Evolutionary conservation across 1,140 invertebrate genomes (phyloP).

Genomic region (Drosophila parabipectinata): DNA sequence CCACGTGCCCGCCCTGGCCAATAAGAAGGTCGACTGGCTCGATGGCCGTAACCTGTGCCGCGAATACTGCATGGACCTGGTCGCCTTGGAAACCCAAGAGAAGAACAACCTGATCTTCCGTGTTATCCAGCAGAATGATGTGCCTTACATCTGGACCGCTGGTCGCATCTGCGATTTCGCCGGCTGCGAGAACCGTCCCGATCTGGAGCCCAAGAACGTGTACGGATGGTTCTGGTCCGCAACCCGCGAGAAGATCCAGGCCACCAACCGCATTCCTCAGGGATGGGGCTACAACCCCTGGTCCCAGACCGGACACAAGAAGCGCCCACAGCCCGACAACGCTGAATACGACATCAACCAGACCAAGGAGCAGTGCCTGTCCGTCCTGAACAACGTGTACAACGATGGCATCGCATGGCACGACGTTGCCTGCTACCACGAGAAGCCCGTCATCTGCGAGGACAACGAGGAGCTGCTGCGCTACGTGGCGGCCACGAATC

Average conservation of each 20-base stretch:
- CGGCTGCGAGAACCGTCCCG: slow-evolving; percentile 93
- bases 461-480: slow-evolving; percentile 93
- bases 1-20: slow-evolving; percentile 90
- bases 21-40: slow-evolving; percentile 94
- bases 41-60: slow-evolving; percentile 95
- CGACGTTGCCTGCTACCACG: slow-evolving; percentile 96
- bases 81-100: slow-evolving; percentile 94
- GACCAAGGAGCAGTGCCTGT: slow-evolving; percentile 93
- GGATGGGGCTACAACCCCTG: slow-evolving; percentile 91
- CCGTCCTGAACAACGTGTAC: slow-evolving; percentile 95
- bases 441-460: slow-evolving; percentile 95
- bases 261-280: slow-evolving; percentile 89
- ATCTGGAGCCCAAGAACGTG: slow-evolving; percentile 93
- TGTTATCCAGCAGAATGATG: slow-evolving; percentile 93
- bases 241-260: slow-evolving; percentile 93
- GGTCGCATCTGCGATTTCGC: slow-evolving; percentile 96
- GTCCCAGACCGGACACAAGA: slow-evolving; percentile 95
- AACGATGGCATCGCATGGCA: slow-evolving; percentile 96
- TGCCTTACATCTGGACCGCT: slow-evolving; percentile 96
- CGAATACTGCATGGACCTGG: slow-evolving; percentile 96
- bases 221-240: slow-evolving; percentile 97
- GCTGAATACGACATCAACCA: slow-evolving; percentile 96
- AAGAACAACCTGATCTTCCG: slow-evolving; percentile 95
- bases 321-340: slow-evolving; percentile 93
- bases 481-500: slow-evolving; percentile 92